These are phyloP conservation scores for Heliconius ethilla DNA, from an alignment of 2,888 invertebrate genomes.

Conservation along the genomic window DNA sequence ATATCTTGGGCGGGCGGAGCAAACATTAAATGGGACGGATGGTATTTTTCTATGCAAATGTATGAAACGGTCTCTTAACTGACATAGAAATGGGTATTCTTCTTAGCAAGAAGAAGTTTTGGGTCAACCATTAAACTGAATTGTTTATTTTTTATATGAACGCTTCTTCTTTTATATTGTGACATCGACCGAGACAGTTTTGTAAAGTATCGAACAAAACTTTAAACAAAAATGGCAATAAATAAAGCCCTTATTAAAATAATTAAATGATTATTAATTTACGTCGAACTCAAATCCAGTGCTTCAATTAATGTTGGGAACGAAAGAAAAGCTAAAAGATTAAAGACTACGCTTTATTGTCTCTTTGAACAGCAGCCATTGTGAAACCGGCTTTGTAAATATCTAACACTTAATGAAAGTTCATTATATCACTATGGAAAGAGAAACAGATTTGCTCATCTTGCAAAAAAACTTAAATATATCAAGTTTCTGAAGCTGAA, in stretches of 20 bases:
- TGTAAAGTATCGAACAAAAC: too few relatives aligned
- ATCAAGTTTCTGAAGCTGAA: too few relatives aligned
- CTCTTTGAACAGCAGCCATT: neutral
- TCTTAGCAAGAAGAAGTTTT: neutral
- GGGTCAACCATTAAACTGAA: neutral
- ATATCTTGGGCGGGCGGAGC: slow-evolving; percentile 6
- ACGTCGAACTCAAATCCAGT: neutral
- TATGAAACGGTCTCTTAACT: neutral
- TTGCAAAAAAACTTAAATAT: neutral
- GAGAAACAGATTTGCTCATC: neutral
- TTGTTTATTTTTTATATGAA: neutral
- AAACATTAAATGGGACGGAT: slow-evolving; percentile 23
- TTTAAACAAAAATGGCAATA: neutral
- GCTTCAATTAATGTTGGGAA: neutral
- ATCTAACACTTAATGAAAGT: slow-evolving; percentile 13
- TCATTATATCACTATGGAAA: slow-evolving; percentile 1
- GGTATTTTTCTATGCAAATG: slow-evolving; percentile 2
- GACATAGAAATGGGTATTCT: neutral
- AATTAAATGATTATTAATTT: neutral
- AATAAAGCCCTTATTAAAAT: neutral
- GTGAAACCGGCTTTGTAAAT: slow-evolving; percentile 4
- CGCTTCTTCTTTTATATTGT: too few relatives aligned
- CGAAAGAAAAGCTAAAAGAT: slow-evolving; percentile 5
- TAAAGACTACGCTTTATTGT: slow-evolving; percentile 3
- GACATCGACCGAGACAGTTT: too few relatives aligned